Conservation (phyloP, 1,140 invertebrate genomes). For the Drosophila yakuba region DNA sequence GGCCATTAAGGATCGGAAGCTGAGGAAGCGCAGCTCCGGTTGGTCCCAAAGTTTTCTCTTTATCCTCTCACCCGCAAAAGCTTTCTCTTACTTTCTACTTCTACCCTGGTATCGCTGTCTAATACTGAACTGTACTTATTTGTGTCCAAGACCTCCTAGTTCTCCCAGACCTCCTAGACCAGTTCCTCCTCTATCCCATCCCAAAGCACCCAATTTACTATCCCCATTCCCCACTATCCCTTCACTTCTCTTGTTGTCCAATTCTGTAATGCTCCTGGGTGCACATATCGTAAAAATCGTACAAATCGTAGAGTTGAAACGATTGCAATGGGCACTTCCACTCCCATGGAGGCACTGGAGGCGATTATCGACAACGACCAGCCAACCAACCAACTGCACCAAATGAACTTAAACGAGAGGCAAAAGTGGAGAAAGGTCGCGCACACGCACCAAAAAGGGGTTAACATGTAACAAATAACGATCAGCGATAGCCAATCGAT, state of each 20-base stretch:
- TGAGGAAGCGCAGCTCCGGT: constrained; percentile 51
- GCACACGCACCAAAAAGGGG: constrained; percentile 31
- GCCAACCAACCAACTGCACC: constrained; percentile 34
- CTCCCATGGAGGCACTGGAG: constrained; percentile 8
- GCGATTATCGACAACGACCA: constrained; percentile 15
- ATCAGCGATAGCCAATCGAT: constrained; percentile 17
- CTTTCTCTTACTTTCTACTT: constrained; percentile 7
- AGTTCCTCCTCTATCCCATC: neutral
- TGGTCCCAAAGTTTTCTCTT: constrained; percentile 54
- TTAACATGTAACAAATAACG: constrained; percentile 16
- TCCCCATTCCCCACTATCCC: neutral
- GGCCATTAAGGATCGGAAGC: constrained; percentile 34
- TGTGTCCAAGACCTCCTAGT: neutral
- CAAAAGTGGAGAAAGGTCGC: constrained; percentile 2
- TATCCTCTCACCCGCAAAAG: constrained; percentile 11
- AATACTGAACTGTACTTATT: constrained; percentile 11
- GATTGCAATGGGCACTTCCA: constrained; percentile 38
- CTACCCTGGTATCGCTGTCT: constrained; percentile 17
- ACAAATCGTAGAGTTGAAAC: constrained; percentile 30
- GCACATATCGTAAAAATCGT: constrained; percentile 3
- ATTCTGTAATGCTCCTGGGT: constrained; percentile 24
- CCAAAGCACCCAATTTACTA: neutral
- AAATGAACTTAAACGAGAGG: constrained; percentile 5
- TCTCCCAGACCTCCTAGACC: neutral
- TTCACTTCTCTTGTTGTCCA: constrained; percentile 1